Base-by-base conservation (phyloP, 2,888 invertebrate genomes). In the Shargacucullia verbasci region DNA sequence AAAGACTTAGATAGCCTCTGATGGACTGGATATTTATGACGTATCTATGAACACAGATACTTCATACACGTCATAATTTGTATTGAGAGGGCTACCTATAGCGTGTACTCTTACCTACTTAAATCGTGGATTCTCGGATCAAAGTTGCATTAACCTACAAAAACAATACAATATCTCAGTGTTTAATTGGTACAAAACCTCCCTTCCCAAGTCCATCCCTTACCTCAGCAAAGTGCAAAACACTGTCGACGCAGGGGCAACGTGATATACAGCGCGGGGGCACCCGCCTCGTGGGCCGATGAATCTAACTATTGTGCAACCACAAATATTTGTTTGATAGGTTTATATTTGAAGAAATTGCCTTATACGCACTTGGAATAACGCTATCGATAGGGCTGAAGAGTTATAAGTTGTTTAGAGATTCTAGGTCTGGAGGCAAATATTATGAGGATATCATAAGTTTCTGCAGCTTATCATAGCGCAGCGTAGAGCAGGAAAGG, bases 261-360 rank as follows among this genome's bases (percentile, higher is more conserved):
- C 73, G 83, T 89, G 88, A 88, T 88, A 83, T 87, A 88, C 85
- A 83, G 85, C 86, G 85, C 89, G 83, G 88, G 84, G 79, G 88
- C 88, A 85, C 76, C 76, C 79, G 72, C 71, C 83, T 86, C 89
- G 89, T 90, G 86, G 89, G 90, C 81, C 70, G 85, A 67, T 64
- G 80, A 74, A 78, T 77, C 81, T 64, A 69, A 66, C 64, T 72
- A 68, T 69, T 76, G 73, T 63, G 70, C 66, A 71, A 63, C 69
- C 64, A 77, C 69, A 77, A 77, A 76, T 74, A 77, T 76, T 65
- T 69, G 57, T 70, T 65, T 58, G 68, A 69, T 72, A 72, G 60
- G 49, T 71, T 71, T 73, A 76, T 76, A 69, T 57, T 67, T 64
- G 68, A 54, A 76, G 61, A 56, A 66, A 76, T 58, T 60, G 73